These are phyloP conservation scores for Xiphorhynchus elegans DNA, from an alignment of 2,113 vertebrate genomes.

Conservation along the genomic window DNA sequence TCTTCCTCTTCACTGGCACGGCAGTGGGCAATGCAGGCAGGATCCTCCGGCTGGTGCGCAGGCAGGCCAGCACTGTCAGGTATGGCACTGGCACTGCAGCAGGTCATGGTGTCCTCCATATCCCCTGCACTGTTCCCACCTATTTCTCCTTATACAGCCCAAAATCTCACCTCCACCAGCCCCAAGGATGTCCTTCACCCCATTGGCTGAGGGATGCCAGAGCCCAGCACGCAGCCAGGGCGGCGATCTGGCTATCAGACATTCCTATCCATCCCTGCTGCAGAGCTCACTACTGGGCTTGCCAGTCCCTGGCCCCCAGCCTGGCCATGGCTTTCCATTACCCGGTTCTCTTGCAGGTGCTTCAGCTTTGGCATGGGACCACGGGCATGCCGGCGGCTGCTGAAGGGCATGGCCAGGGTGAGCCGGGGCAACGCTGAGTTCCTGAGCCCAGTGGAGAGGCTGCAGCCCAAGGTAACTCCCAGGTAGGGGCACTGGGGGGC, in stretches of 20 bases:
- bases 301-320: neutral
- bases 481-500: rapidly evolving
- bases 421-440: conserved; percentile 87
- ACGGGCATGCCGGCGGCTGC: conserved; percentile 78
- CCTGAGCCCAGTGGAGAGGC: conserved; percentile 83
- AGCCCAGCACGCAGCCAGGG: rapidly evolving
- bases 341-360: conserved; percentile 71
- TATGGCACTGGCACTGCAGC: neutral
- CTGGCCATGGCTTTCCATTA: neutral
- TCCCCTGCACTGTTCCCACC: rapidly evolving
- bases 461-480: conserved; percentile 87
- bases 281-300: neutral
- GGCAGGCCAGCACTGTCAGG: conserved; percentile 86
- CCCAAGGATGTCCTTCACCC: neutral
- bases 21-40: conserved; percentile 69
- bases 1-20: conserved; percentile 85
- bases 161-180: rapidly evolving
- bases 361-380: conserved; percentile 88
- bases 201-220: rapidly evolving
- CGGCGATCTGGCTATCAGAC: neutral
- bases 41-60: conserved; percentile 87
- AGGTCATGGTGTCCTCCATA: rapidly evolving
- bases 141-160: neutral
- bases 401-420: conserved; percentile 84
- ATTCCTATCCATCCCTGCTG: neutral